Evolutionary conservation across 2,888 invertebrate species (phyloP).

Genomic region (Eucera pruinosa): DNA sequence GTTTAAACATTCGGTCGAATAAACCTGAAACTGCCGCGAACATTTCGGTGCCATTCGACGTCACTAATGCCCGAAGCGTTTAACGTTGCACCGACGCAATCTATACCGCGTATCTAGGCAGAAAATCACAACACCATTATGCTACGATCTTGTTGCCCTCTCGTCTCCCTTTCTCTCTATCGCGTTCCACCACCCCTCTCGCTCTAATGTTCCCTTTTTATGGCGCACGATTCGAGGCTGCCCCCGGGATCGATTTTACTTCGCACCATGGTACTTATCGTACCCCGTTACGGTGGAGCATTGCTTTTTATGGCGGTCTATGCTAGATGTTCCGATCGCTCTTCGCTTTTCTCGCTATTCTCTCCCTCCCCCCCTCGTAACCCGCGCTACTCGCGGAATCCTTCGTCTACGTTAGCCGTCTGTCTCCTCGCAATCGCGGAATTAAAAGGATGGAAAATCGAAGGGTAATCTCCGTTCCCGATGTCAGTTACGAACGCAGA

Average conservation of each 20-base stretch:
- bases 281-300: conserved; percentile 83
- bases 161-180: conserved; percentile 40
- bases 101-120: conserved; percentile 72
- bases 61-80: conserved; percentile 75
- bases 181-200: conserved; percentile 33
- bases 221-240: conserved; percentile 80
- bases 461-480: conserved; percentile 41
- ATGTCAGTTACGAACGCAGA: conserved; percentile 35
- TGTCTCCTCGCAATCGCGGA: conserved; percentile 55
- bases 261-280: conserved; percentile 81
- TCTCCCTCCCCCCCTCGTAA: background rate
- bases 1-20: background rate
- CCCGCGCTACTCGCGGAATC: background rate
- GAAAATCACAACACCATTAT: conserved; percentile 82
- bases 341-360: conserved; percentile 41
- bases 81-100: conserved; percentile 60
- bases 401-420: conserved; percentile 1
- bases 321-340: conserved; percentile 75
- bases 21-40: background rate
- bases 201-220: conserved; percentile 80
- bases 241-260: conserved; percentile 81
- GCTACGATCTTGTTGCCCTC: conserved; percentile 53
- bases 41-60: conserved; percentile 20
- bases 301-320: conserved; percentile 81
- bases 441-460: conserved; percentile 69